phyloP scores from a whole-genome alignment of 1,140 invertebrate species.

The Bicyclus anynana region DNA sequence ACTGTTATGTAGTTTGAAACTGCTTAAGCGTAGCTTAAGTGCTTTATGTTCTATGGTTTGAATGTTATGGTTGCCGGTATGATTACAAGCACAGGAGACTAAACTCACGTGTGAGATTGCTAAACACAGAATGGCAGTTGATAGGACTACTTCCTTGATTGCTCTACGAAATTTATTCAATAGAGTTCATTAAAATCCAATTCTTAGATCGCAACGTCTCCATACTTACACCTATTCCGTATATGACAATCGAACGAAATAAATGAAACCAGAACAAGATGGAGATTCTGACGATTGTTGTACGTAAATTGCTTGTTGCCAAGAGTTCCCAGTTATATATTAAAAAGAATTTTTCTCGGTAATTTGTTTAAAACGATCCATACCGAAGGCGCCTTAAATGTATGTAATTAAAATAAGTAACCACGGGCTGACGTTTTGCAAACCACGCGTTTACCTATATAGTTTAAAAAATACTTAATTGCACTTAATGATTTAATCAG shows the following conservation, averaged over 20 bases:
- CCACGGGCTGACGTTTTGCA: not conserved
- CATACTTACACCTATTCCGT: not conserved
- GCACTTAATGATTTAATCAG: slow-evolving; percentile 8
- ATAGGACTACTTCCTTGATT: no score
- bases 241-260: not conserved
- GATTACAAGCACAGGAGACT: no score
- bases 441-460: not conserved
- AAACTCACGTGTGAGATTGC: no score
- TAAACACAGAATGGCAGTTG: no score
- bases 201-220: not conserved
- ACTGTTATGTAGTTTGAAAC: no score
- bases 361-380: slow-evolving; percentile 9
- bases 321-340: slow-evolving; percentile 6
- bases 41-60: no score
- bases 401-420: slow-evolving; percentile 10
- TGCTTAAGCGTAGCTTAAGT: no score
- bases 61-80: no score
- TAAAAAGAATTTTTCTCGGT: slow-evolving; percentile 6
- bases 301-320: slow-evolving; percentile 19
- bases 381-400: slow-evolving; percentile 4
- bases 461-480: slow-evolving; percentile 6
- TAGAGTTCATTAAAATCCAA: no score
- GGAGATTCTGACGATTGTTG: slow-evolving; percentile 4
- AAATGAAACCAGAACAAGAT: slow-evolving; percentile 9
- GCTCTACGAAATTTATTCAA: no score